Base-by-base conservation (phyloP, 1,140 invertebrate genomes). In the Ips nitidus region DNA sequence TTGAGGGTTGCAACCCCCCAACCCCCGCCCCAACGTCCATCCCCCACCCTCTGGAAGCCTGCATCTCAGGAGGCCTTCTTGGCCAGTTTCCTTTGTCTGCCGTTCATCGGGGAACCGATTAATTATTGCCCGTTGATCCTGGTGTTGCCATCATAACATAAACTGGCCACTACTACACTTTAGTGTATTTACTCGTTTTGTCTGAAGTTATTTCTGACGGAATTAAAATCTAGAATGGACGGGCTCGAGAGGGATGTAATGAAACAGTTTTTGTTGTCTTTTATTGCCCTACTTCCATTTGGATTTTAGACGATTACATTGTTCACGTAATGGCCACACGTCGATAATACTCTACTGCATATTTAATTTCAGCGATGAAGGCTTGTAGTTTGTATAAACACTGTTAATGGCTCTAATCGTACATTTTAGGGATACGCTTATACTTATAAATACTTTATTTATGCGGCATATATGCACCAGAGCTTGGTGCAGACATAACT, bases 31-130 rank as follows among this genome's bases (percentile, higher is more conserved):
- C 38, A 41, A 65, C 65, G 53, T 67, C 64, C 45, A 8, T 42
- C 61, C 52, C 45, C 57, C 68, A 72, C 61, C 72, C 68, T 74
- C 75, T 74, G 68, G 63, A 75, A 73, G 66, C 74, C 61, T 61
- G 55, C 62, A 73, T 75, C 76, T 77, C 76, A 73, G 72, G 76
- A 76, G 76, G 74, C 68, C 66, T 74, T 58, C 75, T 75, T 73
- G 71, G 70, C 73, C 72, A 66, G 71, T 77, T 76, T 72, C 76
- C 77, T 80, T 80, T 79, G 77, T 79, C 77, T 76, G 74, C 62
- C 72, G 76, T 78, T 77, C 77, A 77, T 78, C 72, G 66, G 78
- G 78, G 77, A 80, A 75, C 70, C 78, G 77, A 80, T 80, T 80
- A 80, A 80, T 80, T 80, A 80, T 79, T 77, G 77, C 75, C 70